These are phyloP conservation scores for Rhingia campestris DNA, from an alignment of 2,888 invertebrate species.

Conservation along the genomic window DNA sequence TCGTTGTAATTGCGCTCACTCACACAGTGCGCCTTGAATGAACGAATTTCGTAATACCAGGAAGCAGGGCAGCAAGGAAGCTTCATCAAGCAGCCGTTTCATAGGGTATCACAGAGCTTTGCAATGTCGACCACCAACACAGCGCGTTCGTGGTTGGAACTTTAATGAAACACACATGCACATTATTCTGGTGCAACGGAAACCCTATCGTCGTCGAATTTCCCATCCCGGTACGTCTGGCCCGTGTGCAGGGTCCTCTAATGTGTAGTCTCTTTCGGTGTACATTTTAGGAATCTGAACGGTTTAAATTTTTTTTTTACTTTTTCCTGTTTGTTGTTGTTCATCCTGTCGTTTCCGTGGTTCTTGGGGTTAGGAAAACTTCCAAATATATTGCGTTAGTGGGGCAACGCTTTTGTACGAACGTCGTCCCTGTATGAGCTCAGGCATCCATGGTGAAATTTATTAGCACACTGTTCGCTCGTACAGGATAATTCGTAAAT, in stretches of 20 bases:
- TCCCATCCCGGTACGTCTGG: neutral
- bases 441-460: constrained; percentile 66
- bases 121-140: constrained; percentile 21
- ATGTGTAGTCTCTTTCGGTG: neutral
- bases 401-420: constrained; percentile 19
- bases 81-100: constrained; percentile 19
- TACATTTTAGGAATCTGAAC: constrained; percentile 41
- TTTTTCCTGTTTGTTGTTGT: constrained; percentile 16
- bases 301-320: constrained; percentile 18
- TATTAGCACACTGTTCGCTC: constrained; percentile 61
- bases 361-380: constrained; percentile 54
- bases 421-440: constrained; percentile 26
- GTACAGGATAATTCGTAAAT: constrained; percentile 65
- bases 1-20: constrained; percentile 58
- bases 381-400: constrained; percentile 54
- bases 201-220: constrained; percentile 9
- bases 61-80: constrained; percentile 27
- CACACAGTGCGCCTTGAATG: neutral
- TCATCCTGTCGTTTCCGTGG: constrained; percentile 56
- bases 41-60: neutral
- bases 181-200: constrained; percentile 48
- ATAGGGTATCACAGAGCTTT: constrained; percentile 11
- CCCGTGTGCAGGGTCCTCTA: neutral
- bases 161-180: constrained; percentile 62
- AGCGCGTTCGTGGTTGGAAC: constrained; percentile 41